phyloP scores from a whole-genome alignment of 30 jellyfish, hydroid and myxozoan species.

The Haliclystus octoradiatus region DNA sequence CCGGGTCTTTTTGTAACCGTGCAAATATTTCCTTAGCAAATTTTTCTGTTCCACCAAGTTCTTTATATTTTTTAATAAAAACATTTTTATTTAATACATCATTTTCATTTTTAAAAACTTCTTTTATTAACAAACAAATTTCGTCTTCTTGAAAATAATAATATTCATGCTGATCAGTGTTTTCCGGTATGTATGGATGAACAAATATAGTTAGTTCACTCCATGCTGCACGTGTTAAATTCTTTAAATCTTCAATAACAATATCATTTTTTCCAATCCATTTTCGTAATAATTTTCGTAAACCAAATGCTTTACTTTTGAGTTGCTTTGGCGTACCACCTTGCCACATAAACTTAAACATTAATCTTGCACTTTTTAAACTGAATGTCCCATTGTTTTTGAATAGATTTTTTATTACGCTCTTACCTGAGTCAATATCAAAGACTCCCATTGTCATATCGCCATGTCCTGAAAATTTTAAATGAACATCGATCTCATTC shows the following conservation, averaged over 20 bases:
- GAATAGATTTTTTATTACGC: neutral
- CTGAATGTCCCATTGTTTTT: neutral
- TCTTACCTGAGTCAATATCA: constrained; percentile 14
- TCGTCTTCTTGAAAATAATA: neutral
- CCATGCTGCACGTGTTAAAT: neutral
- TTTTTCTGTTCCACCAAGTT: neutral
- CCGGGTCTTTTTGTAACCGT: neutral
- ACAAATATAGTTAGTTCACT: neutral
- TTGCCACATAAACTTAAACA: neutral
- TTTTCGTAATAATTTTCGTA: neutral
- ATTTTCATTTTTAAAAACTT: no score
- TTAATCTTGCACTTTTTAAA: neutral
- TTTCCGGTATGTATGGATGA: neutral
- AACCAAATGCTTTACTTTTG: neutral
- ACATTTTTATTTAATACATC: neutral
- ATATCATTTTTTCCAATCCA: neutral
- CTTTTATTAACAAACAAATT: no score
- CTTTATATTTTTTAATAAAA: neutral
- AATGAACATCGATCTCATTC: constrained; percentile 50
- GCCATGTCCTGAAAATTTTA: constrained; percentile 58
- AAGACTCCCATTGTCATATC: constrained; percentile 61
- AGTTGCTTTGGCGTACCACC: neutral
- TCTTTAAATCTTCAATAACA: neutral
- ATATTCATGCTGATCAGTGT: neutral
- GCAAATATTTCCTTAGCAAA: neutral